These are phyloP conservation scores for Argya squamiceps DNA, from an alignment of 2,797 vertebrate species.

Conservation along the genomic window DNA sequence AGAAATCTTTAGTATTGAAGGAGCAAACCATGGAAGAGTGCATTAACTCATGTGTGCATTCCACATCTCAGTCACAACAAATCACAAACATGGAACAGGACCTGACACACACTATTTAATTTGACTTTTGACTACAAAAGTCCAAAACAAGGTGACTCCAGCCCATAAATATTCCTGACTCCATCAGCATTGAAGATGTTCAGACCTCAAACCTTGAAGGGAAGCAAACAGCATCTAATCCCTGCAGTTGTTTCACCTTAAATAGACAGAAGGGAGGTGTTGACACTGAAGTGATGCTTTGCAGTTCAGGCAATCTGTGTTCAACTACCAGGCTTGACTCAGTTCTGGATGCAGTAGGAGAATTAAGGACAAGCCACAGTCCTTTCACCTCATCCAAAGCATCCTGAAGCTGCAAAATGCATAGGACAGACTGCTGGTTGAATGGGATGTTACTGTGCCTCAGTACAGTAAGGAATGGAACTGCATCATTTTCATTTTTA, in stretches of 20 bases:
- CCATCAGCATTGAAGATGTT: neutral
- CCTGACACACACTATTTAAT: fast-evolving
- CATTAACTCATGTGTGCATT: fast-evolving
- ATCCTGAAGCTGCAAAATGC: neutral
- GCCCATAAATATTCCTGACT: neutral
- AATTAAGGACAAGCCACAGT: neutral
- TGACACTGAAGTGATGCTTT: neutral
- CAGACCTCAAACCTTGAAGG: neutral
- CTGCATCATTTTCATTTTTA: neutral
- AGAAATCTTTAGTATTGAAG: neutral
- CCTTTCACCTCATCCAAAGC: neutral
- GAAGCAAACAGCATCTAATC: fast-evolving
- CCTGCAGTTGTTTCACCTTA: neutral
- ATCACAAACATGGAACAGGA: neutral
- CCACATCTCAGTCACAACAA: neutral
- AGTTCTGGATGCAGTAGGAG: neutral
- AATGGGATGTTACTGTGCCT: neutral
- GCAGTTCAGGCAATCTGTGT: neutral
- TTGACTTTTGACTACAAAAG: neutral
- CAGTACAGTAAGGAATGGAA: neutral
- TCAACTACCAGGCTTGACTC: neutral
- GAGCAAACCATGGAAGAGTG: neutral
- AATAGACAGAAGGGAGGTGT: neutral
- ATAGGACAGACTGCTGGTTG: neutral
- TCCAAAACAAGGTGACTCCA: neutral